Evolutionary conservation across 2,113 vertebrate species (phyloP), one percentile per base, ranked within the genome.

Genomic region (Lamprologus speciosus): DNA sequence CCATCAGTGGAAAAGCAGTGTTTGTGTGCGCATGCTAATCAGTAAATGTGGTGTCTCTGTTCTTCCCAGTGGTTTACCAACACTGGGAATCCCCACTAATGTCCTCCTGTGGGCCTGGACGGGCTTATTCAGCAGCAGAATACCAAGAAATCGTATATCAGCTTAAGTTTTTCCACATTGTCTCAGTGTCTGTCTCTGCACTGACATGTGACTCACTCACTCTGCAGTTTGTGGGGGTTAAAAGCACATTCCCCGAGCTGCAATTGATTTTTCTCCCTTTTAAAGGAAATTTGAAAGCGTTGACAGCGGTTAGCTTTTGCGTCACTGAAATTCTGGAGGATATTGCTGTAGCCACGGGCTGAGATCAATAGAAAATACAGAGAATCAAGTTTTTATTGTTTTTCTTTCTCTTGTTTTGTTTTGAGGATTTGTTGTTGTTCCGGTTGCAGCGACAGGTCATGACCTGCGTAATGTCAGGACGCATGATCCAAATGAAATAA

Each of bases 1-100:
- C 13, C n/a, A 21, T 73, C 65, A 26, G 2, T 42, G n/a, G 21
- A 73, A 73, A 73, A 73, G 21, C 37, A 26, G 37, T 45, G 21
- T 26, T 0, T 73, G 21, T 37, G 63, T 26, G 21, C 1, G 13
- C 8, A 17, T 19, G 68, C 21, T 75, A 19, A 10, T 75, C 68
- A 75, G 68, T 47, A 26, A 75, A 75, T 88, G 58, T 87, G 42
- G 33, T 89, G 85, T 91, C 75, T 84, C 68, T 60, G 33, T 33
- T 75, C 9, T 9, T 35, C 55, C 55, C 85, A 37, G 33, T 81
- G 54, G 33, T 42, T 86, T 50, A 14, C 75, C 57, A 26, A 86
- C 58, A 40, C 47, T 89, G 90, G 88, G 88, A 88, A 90, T 40
- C 54, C 79, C 58, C 11, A 42, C 78, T 85, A 42, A 82, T 88